Base-by-base conservation (phyloP, 2,888 invertebrate genomes). In the Philaethria dido region DNA sequence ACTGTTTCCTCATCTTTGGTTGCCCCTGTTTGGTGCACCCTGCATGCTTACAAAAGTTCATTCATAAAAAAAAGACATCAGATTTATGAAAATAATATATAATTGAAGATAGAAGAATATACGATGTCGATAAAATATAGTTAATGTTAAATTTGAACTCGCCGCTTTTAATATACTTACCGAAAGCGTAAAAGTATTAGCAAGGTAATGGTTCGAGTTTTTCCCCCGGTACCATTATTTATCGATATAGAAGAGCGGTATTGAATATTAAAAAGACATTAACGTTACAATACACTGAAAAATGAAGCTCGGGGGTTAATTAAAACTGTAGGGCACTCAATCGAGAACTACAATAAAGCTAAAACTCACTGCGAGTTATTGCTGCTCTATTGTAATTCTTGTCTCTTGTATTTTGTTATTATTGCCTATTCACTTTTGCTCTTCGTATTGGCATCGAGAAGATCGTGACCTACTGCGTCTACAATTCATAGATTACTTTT, bases 261-360 rank as follows among this genome's bases (percentile, higher is more conserved):
- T 69, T 65, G 57, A 66, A 66, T 69, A 69, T 70, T 65, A 62
- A 66, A 68, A 68, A 63, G 29, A 66, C 65, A 70, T 68, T 68
- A 65, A 39, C 33, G 60, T 55, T 60, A 59, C 60, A 68, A 55
- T 62, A 55, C 48, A 65, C 54, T 63, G 65, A 63, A 66, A 69
- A 68, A 45, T 66, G 57, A 36, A 61, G 61, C 45, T 47, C 33
- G 14, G 42, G 36, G 60, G 60, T 60, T 70, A 68, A 68, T 70
- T 70, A 68, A 61, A 66, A 69, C 52, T 65, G 59, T 66, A 66
- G 54, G 55, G 20, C 39, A 64, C 61, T 36, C 33, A 20, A 64
- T 54, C 60, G 45, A 45, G 45, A 39, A 57, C 57, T 39, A 39
- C 64, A 63, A 54, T 44, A 57, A 47, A 47, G 16, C 44, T 47